These are phyloP conservation scores for Fissipunctia ypsillon DNA, from an alignment of 2,888 invertebrate species.

Conservation along the genomic window DNA sequence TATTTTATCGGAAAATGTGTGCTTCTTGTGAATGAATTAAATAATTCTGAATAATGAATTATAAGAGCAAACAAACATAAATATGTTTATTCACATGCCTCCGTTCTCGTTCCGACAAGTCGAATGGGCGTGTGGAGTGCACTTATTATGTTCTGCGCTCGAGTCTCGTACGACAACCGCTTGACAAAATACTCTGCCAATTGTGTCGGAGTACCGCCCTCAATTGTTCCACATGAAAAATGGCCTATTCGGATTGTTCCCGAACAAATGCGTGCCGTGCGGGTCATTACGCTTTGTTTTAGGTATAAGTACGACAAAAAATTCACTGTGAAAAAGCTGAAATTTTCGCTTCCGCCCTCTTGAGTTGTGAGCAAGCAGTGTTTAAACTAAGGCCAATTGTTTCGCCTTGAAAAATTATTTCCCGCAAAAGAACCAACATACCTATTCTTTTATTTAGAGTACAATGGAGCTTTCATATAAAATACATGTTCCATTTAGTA, in stretches of 20 bases:
- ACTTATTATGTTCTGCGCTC: slow-evolving; percentile 83
- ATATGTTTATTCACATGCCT: slow-evolving; percentile 12
- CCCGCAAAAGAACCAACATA: slow-evolving; percentile 65
- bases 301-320: slow-evolving; percentile 88
- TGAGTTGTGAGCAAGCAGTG: slow-evolving; percentile 80
- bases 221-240: slow-evolving; percentile 90
- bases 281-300: slow-evolving; percentile 90
- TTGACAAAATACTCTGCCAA: slow-evolving; percentile 90
- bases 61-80: slow-evolving; percentile 20
- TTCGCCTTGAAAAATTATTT: slow-evolving; percentile 78
- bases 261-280: slow-evolving; percentile 90
- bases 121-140: slow-evolving; percentile 80
- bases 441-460: slow-evolving; percentile 68
- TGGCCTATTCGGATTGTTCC: slow-evolving; percentile 89
- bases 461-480: slow-evolving; percentile 62
- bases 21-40: background rate
- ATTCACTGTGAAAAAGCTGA: slow-evolving; percentile 83
- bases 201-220: slow-evolving; percentile 89
- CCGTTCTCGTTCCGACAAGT: slow-evolving; percentile 44
- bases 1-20: background rate
- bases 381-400: slow-evolving; percentile 84
- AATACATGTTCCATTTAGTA: slow-evolving; percentile 49
- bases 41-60: too few species aligned
- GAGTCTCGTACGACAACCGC: slow-evolving; percentile 86
- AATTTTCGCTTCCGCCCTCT: slow-evolving; percentile 85